Percentiles rank a stretch among this genome's conserved stretches.
phyloP scores from a whole-genome alignment of 2,113 vertebrate genomes.

The Nannospalax galili region DNA sequence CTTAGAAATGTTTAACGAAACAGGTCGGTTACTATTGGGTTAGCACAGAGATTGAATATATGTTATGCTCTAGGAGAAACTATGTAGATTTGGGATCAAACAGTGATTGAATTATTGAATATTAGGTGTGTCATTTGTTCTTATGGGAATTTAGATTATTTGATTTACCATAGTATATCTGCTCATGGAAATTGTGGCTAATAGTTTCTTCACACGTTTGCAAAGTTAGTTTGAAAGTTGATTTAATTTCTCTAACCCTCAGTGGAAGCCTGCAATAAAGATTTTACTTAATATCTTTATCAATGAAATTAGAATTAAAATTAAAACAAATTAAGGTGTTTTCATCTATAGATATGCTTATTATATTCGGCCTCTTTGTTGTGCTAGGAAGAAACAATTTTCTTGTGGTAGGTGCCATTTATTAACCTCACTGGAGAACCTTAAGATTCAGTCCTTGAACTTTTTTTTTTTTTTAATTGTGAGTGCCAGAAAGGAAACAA shows the following conservation, averaged over 20 bases:
- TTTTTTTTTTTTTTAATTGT: background rate
- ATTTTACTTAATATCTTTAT: background rate
- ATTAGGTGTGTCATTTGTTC: background rate
- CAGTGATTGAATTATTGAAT: too few relatives aligned
- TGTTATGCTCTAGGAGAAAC: background rate
- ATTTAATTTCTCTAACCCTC: background rate
- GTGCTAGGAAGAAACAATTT: background rate
- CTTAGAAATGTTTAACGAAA: background rate
- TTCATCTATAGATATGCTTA: conserved; percentile 8
- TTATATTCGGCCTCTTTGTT: background rate
- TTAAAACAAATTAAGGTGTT: background rate
- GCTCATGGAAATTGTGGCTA: background rate
- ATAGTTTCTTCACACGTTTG: background rate
- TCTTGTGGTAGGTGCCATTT: background rate
- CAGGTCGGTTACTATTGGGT: background rate
- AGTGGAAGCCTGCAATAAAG: background rate
- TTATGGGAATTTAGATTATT: background rate
- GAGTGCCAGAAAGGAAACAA: background rate
- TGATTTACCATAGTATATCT: background rate
- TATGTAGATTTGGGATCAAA: background rate
- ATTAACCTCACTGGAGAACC: background rate
- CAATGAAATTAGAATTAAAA: conserved; percentile 2
- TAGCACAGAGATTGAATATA: conserved; percentile 31
- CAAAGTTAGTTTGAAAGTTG: conserved; percentile 29
- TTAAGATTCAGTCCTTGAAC: background rate